Evolutionary conservation across 2,113 vertebrate species (phyloP).

Genomic region (Tautogolabrus adspersus): DNA sequence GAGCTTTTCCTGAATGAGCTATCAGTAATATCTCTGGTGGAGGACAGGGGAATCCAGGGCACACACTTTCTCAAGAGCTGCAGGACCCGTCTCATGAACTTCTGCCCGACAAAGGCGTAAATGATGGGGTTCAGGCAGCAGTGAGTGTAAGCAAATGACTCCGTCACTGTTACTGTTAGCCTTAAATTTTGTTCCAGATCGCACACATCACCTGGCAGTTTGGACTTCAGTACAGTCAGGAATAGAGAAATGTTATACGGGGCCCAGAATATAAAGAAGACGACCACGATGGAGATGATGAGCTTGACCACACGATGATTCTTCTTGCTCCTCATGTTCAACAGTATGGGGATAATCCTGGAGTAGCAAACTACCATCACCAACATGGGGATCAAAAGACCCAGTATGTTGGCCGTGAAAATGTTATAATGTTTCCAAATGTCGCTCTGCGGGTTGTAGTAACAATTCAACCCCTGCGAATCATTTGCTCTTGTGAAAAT

Average conservation of each 20-base stretch:
- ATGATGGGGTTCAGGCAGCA: slow-evolving; percentile 86
- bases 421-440: slow-evolving; percentile 78
- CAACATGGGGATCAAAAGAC: slow-evolving; percentile 85
- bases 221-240: slow-evolving; percentile 36
- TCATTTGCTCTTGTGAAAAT: slow-evolving; percentile 76
- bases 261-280: slow-evolving; percentile 90
- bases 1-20: slow-evolving; percentile 67
- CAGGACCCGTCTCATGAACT: slow-evolving; percentile 71
- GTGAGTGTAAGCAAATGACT: slow-evolving; percentile 77
- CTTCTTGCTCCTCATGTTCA: slow-evolving; percentile 80
- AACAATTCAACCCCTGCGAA: slow-evolving; percentile 41
- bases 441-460: background rate
- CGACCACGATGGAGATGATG: slow-evolving; percentile 82
- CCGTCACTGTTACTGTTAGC: slow-evolving; percentile 54
- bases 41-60: slow-evolving; percentile 16
- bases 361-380: slow-evolving; percentile 87
- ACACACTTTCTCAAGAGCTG: slow-evolving; percentile 62
- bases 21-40: slow-evolving; percentile 2
- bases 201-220: background rate
- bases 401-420: slow-evolving; percentile 83
- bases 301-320: slow-evolving; percentile 87
- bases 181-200: rapidly evolving
- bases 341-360: slow-evolving; percentile 84
- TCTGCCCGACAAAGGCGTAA: slow-evolving; percentile 83
- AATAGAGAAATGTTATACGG: slow-evolving; percentile 84